Evolutionary conservation across 2,888 invertebrate species (phyloP).

Genomic region (Linyphia triangularis): DNA sequence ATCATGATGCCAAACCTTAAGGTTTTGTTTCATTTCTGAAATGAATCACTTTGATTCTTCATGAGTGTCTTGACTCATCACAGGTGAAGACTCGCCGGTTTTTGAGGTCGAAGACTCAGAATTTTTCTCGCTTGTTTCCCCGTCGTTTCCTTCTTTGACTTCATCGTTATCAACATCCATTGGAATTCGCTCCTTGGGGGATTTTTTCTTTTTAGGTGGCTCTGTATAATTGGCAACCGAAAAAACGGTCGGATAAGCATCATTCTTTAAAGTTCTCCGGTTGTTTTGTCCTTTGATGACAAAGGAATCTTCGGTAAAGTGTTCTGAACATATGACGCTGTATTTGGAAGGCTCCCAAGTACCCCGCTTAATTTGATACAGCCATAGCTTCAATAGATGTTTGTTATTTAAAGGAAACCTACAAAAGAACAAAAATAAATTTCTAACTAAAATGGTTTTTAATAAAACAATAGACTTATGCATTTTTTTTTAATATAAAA

Average conservation of each 20-base stretch:
- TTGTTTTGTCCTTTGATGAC: conserved; percentile 57
- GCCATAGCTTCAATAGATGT: conserved; percentile 57
- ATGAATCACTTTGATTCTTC: not conserved
- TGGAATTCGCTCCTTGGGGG: conserved; percentile 4
- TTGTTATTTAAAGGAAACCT: conserved; percentile 68
- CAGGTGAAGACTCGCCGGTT: not conserved
- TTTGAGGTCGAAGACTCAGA: not conserved
- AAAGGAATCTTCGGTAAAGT: conserved; percentile 62
- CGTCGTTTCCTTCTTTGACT: not conserved
- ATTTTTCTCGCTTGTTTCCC: not conserved
- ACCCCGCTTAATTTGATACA: conserved; percentile 67
- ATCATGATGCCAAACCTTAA: not conserved
- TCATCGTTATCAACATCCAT: conserved; percentile 34
- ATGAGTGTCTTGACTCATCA: not conserved
- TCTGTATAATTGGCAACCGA: conserved; percentile 57
- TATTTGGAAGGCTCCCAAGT: conserved; percentile 72
- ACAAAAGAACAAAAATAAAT: not conserved
- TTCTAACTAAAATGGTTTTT: not conserved
- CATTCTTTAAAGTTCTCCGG: conserved; percentile 60
- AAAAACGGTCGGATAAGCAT: conserved; percentile 65
- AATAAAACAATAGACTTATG: no score
- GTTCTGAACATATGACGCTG: conserved; percentile 68
- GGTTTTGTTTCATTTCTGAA: not conserved
- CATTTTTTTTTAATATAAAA: no score
- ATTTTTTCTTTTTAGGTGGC: conserved; percentile 46